A percentile compares a stretch with the other conserved stretches of the same genome.
Evolutionary conservation across 1,140 invertebrate species (phyloP).

Genomic region (Hyles euphorbiae): DNA sequence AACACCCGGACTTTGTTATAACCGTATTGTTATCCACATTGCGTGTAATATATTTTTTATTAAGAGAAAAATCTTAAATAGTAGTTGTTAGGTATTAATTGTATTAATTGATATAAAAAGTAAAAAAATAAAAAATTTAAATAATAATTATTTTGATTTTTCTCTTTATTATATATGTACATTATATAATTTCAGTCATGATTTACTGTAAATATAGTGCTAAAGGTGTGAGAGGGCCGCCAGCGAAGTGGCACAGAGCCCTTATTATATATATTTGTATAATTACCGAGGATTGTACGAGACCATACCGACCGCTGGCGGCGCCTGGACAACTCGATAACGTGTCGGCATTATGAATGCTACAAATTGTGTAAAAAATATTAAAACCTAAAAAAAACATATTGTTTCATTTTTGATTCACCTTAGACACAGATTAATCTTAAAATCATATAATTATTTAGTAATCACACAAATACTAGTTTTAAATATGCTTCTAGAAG

Average conservation of each 20-base stretch:
- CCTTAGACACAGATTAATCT: background rate
- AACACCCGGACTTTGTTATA: slow-evolving; percentile 18
- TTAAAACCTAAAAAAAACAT: slow-evolving; percentile 74
- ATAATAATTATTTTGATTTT: slow-evolving; percentile 69
- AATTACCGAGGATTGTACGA: slow-evolving; percentile 6
- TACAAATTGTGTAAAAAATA: slow-evolving; percentile 78
- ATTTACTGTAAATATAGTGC: slow-evolving; percentile 68
- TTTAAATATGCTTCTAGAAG: background rate
- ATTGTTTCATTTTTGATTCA: slow-evolving; percentile 52
- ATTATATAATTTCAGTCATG: slow-evolving; percentile 68
- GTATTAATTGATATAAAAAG: slow-evolving; percentile 55
- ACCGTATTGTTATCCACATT: slow-evolving; percentile 57
- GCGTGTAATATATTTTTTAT: slow-evolving; percentile 72
- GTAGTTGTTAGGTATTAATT: slow-evolving; percentile 70
- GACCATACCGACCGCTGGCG: slow-evolving; percentile 37
- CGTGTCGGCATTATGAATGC: slow-evolving; percentile 77
- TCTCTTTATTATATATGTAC: slow-evolving; percentile 69
- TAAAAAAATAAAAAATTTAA: too few species aligned
- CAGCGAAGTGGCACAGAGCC: slow-evolving; percentile 32
- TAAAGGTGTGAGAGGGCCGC: slow-evolving; percentile 44
- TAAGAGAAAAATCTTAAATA: slow-evolving; percentile 71
- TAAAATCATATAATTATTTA: background rate
- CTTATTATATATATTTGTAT: slow-evolving; percentile 53
- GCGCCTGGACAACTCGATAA: slow-evolving; percentile 43
- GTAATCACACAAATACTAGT: background rate